Percentiles rank a stretch among this genome's conserved stretches.
These are phyloP conservation scores for Eurytoma adleriae DNA, from an alignment of 2,888 invertebrate species.

Conservation along the genomic window DNA sequence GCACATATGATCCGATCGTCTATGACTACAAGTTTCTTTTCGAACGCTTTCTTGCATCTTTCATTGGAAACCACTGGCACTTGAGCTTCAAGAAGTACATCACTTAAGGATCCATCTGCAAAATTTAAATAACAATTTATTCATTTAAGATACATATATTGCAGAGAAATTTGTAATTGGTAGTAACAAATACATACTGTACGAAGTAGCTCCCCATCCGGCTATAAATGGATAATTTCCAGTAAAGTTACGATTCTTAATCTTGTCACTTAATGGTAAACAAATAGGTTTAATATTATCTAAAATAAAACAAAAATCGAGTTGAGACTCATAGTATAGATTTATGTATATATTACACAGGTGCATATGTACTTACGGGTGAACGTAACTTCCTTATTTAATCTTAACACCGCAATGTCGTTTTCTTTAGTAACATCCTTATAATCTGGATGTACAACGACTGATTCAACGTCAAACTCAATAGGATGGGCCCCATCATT, in stretches of 20 bases:
- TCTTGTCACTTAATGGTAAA: constrained; percentile 80
- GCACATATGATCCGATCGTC: constrained; percentile 85
- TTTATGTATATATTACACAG: not conserved
- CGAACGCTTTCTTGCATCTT: constrained; percentile 80
- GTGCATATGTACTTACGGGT: constrained; percentile 76
- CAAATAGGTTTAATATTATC: constrained; percentile 85
- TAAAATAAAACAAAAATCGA: constrained; percentile 73
- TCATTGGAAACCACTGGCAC: constrained; percentile 83
- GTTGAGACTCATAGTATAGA: not conserved
- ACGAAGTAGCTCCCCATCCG: constrained; percentile 88
- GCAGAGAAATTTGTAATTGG: not conserved
- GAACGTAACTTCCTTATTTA: constrained; percentile 79
- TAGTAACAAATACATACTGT: constrained; percentile 77
- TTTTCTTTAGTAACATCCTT: constrained; percentile 80
- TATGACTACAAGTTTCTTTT: constrained; percentile 78
- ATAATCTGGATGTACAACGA: constrained; percentile 84
- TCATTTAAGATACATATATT: not conserved
- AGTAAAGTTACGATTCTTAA: constrained; percentile 79
- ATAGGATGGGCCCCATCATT: constrained; percentile 81
- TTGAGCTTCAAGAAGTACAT: constrained; percentile 82
- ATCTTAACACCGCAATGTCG: constrained; percentile 87
- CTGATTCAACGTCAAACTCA: constrained; percentile 80
- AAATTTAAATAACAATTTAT: not conserved
- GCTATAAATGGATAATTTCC: constrained; percentile 83
- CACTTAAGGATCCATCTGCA: constrained; percentile 81